phyloP scores from a whole-genome alignment of 2,797 vertebrate species.

The Kryptopterus vitreolus region DNA sequence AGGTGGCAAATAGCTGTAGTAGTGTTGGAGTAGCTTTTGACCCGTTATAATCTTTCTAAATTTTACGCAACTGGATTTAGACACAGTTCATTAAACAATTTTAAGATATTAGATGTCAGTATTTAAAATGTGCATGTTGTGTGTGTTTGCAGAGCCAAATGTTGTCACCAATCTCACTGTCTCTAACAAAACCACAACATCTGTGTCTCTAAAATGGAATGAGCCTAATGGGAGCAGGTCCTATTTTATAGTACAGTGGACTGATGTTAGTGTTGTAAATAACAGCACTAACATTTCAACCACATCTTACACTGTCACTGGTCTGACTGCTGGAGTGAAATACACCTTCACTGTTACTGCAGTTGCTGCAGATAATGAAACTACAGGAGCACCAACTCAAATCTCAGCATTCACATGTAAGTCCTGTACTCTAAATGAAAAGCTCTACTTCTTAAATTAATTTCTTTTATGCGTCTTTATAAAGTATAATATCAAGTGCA shows the following conservation, averaged over 20 bases:
- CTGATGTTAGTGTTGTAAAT: background rate
- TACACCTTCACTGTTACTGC: conserved; percentile 17
- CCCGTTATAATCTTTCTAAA: too few relatives aligned
- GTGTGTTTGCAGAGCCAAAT: background rate
- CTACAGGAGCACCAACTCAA: background rate
- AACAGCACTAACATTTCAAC: background rate
- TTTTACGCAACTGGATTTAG: too few relatives aligned
- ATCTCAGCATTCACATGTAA: conserved; percentile 8
- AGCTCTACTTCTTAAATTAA: too few relatives aligned
- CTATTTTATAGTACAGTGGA: background rate
- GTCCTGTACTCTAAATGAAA: background rate
- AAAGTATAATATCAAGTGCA: too few relatives aligned
- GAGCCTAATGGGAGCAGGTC: background rate
- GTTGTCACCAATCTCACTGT: background rate
- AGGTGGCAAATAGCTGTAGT: too few relatives aligned
- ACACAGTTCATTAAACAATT: too few relatives aligned
- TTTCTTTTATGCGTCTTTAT: too few relatives aligned
- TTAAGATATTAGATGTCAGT: too few relatives aligned
- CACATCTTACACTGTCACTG: background rate
- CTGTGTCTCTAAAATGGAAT: conserved; percentile 15
- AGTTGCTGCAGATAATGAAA: conserved; percentile 5
- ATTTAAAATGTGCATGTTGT: background rate
- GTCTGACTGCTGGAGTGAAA: too few relatives aligned
- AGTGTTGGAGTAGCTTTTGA: too few relatives aligned
- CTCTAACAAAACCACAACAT: background rate